Base-by-base conservation (phyloP, 2,888 invertebrate species). In the Scaptomyza cyrtandrae region DNA sequence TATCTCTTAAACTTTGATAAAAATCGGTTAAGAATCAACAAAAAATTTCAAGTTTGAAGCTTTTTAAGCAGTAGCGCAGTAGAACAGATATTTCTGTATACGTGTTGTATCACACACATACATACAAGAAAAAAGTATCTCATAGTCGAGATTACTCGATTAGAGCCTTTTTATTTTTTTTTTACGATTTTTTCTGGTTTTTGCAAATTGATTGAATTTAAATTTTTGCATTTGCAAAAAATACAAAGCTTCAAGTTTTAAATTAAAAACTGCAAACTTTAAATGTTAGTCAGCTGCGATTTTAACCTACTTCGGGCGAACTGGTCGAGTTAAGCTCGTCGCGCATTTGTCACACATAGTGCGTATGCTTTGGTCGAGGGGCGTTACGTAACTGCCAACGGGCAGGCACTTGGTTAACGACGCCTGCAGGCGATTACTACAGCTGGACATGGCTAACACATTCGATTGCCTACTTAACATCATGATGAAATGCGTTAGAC, bases 161-260 rank as follows among this genome's bases (percentile, higher is more conserved):
- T 14, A 9, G 14, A 39, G 39, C 2, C 14, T 39, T 39, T 3
- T 9, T 14, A 14, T 46, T 10, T 27, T 16, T 62, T 44, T 13
- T 37, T 3, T 16, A 6, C 37, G 52, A 65, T 44, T 39, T 73
- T 69, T 57, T 45, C 39, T 62, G 52, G 75, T 88, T 83, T 83
- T 89, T 88, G 89, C 89, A 89, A 89, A 86, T 86, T 89, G 78
- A 87, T 84, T 83, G 85, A 89, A 86, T 78, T 88, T 88, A 83
- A 87, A 79, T 89, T 82, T 87, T 76, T 71, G 72, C 77, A 75
- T 84, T 89, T 80, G 78, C 78, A 79, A 79, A 68, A 78, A 78
- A 71, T 79, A 59, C 65, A 65, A 70, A 73, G 79, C 59, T 69
- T 50, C 43, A 71, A 50, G 55, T 56, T 60, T 46, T 44, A 68